phyloP scores from a whole-genome alignment of 2,113 vertebrate genomes.

The Anas platyrhynchos region DNA sequence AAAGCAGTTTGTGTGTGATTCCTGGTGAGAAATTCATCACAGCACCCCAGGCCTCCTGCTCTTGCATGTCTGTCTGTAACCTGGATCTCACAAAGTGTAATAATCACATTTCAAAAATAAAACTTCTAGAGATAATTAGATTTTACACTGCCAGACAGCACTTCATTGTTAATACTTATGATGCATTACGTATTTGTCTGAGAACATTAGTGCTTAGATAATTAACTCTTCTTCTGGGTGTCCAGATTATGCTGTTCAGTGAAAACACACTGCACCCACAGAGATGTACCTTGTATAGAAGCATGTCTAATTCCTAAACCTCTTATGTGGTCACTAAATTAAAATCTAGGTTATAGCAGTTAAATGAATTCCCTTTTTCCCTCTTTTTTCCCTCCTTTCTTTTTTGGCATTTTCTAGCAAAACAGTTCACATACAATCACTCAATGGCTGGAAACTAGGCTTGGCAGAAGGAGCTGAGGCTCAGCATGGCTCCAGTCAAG shows the following conservation, averaged over 20 bases:
- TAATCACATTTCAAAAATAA: constrained; percentile 44
- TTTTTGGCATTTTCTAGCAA: constrained; percentile 30
- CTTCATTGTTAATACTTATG: constrained; percentile 26
- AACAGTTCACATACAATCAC: constrained; percentile 19
- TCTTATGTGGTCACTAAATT: constrained; percentile 43
- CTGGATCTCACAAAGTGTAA: neutral
- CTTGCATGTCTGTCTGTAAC: neutral
- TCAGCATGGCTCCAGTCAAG: constrained; percentile 56
- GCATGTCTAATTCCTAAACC: constrained; percentile 44
- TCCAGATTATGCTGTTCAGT: neutral
- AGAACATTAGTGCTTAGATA: constrained; percentile 59
- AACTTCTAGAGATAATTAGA: constrained; percentile 54
- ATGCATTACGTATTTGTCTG: constrained; percentile 50
- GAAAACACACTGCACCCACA: constrained; percentile 30
- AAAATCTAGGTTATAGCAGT: constrained; percentile 47
- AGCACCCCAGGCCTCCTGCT: neutral
- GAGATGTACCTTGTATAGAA: neutral
- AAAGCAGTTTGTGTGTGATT: neutral
- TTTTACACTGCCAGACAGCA: constrained; percentile 47
- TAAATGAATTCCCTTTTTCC: constrained; percentile 7
- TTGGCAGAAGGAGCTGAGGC: neutral
- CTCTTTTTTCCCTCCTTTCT: neutral
- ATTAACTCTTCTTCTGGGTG: constrained; percentile 54
- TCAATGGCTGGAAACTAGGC: constrained; percentile 26
- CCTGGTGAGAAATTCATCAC: neutral